These are phyloP conservation scores for Turnix velox DNA, from an alignment of 2,113 vertebrate species.

Conservation along the genomic window DNA sequence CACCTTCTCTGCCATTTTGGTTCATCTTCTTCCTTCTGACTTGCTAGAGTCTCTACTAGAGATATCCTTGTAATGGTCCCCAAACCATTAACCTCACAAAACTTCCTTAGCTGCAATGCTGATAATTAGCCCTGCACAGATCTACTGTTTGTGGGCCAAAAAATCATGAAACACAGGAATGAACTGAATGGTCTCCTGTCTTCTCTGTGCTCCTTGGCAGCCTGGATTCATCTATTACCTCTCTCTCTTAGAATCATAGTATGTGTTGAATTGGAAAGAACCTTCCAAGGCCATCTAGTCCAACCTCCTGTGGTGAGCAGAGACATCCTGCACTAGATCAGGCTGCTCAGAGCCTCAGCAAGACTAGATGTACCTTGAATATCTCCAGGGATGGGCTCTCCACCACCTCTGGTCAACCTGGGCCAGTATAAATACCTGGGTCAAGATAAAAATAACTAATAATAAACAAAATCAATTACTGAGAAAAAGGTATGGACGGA, in stretches of 20 bases:
- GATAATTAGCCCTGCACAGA: background rate
- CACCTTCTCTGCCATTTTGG: rapidly evolving
- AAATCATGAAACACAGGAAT: background rate
- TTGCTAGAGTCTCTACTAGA: background rate
- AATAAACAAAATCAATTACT: background rate
- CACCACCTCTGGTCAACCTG: no score
- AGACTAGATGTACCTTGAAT: no score
- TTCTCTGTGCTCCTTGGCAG: background rate
- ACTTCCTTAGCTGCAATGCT: background rate
- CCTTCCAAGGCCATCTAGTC: no score
- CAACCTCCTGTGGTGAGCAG: no score
- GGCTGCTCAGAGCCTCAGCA: no score
- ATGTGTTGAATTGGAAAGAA: no score
- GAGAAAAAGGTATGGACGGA: background rate
- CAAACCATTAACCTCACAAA: background rate
- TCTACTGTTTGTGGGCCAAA: background rate
- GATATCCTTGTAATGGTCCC: background rate
- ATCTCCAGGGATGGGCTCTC: no score
- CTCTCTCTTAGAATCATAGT: no score
- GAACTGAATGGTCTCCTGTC: background rate
- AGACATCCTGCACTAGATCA: no score
- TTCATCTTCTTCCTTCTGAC: background rate
- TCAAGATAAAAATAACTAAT: background rate
- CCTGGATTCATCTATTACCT: background rate
- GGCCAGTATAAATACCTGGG: no score